Evolutionary conservation across 2,113 vertebrate species (phyloP), one percentile per base, ranked within the genome.

Genomic region (Neotragus pygmaeus): DNA sequence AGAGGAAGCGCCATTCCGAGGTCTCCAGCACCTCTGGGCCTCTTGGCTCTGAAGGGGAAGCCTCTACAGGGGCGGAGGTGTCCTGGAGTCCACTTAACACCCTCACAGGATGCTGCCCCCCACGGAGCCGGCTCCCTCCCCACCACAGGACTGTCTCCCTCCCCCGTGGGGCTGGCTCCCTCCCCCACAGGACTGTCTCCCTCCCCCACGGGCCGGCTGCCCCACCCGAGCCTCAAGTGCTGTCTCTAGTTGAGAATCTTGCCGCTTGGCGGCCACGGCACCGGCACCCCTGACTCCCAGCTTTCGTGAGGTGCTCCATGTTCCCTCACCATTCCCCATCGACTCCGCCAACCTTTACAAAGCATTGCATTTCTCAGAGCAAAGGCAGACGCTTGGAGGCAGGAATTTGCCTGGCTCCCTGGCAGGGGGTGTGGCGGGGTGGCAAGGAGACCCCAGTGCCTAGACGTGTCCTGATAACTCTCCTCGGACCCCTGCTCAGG

Each of bases 121-220:
- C 30, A 17, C 1, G 0, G 60, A 0, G 28, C 58, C 0, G 11
- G 27, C 27, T 58, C 25, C 25, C 57, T 21, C 17, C 53, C 19
- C 5, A 14, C 2, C 12, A 28, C 5, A 6, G 12, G 25, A 27
- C 58, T 0, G 1, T 11, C 11, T 28, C 11, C 25, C 17, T 47
- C 55, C 23, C 3, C 23, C 9, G 25, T 1, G 1, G 9, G 19
- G 55, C 55, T 0, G 0, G 10, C 25, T 27, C 4, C 4, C 53
- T 11, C 2, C 58, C 10, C 57, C 11, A 6, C 13, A 0, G 9
- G 19, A 23, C 55, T 0, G 0, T 4, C 25, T 27, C 4, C 19
- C 53, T 11, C 2, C 58, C 10, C 57, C 11, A 6, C 13, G 0
- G 27, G 30, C 30, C 0, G 6, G 30, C 15, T 16, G 55, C 55